Percentiles rank a stretch among this genome's conserved stretches.
These are phyloP conservation scores for Perca fluviatilis DNA, from an alignment of 2,113 vertebrate genomes.

Conservation along the genomic window DNA sequence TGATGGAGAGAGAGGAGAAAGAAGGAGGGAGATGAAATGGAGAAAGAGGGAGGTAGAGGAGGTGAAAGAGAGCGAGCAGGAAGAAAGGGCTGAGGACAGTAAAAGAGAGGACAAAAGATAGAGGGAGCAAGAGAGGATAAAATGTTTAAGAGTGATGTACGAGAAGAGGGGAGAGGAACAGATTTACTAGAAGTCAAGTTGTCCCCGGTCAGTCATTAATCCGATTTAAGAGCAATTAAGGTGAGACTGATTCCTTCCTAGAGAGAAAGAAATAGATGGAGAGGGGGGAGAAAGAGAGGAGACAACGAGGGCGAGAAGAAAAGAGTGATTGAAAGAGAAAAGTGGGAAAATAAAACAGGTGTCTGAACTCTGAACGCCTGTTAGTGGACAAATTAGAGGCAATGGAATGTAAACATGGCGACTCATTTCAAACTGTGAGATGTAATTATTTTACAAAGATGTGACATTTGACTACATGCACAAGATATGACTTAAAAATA, in stretches of 20 bases:
- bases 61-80: conserved; percentile 7
- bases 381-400: conserved; percentile 29
- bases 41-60: conserved; percentile 24
- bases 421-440: not conserved
- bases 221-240: conserved; percentile 88
- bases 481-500: conserved; percentile 11
- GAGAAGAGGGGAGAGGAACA: conserved; percentile 71
- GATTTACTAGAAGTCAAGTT: conserved; percentile 85
- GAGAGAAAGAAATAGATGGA: conserved; percentile 79
- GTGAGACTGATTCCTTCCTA: conserved; percentile 85
- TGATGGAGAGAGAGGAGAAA: conserved; percentile 35
- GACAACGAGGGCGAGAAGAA: conserved; percentile 45
- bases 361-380: conserved; percentile 38
- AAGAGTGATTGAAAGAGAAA: conserved; percentile 72
- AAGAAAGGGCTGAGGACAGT: conserved; percentile 24
- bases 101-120: conserved; percentile 42
- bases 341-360: conserved; percentile 63
- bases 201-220: conserved; percentile 87
- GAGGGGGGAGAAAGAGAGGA: conserved; percentile 55
- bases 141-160: conserved; percentile 76
- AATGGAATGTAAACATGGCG: not conserved
- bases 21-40: conserved; percentile 32
- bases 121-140: conserved; percentile 54
- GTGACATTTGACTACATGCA: not conserved
- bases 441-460: not conserved